phyloP scores from a whole-genome alignment of 1,140 invertebrate species.

The Zaprionus africanus region DNA sequence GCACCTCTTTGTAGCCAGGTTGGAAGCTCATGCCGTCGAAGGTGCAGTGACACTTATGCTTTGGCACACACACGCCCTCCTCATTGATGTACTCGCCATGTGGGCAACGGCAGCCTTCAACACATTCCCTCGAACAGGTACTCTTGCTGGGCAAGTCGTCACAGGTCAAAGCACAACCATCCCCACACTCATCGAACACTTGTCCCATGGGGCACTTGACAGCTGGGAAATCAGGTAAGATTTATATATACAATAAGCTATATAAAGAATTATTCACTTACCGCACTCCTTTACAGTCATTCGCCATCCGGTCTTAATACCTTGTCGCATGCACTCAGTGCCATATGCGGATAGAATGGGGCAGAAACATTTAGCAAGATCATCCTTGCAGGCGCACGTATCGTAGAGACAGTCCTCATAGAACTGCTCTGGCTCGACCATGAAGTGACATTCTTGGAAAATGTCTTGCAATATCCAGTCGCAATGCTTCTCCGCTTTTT shows the following conservation, averaged over 20 bases:
- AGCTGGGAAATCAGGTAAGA: conserved; percentile 68
- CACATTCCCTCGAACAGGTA: conserved; percentile 86
- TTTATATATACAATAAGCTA: background rate
- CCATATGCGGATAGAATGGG: conserved; percentile 92
- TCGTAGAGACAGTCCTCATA: conserved; percentile 94
- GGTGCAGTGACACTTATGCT: conserved; percentile 90
- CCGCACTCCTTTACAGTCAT: conserved; percentile 90
- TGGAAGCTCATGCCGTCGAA: conserved; percentile 90
- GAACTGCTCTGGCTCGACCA: conserved; percentile 91
- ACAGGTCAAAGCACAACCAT: conserved; percentile 90
- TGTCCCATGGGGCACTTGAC: conserved; percentile 91
- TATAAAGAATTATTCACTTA: conserved; percentile 52
- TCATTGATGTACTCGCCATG: conserved; percentile 89
- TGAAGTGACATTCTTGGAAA: conserved; percentile 92
- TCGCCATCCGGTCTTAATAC: conserved; percentile 91
- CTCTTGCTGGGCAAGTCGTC: conserved; percentile 85
- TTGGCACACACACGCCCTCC: conserved; percentile 90
- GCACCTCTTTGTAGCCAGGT: conserved; percentile 90
- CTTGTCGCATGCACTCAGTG: conserved; percentile 90
- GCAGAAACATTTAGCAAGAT: conserved; percentile 90
- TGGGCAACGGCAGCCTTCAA: conserved; percentile 95
- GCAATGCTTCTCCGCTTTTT: conserved; percentile 89
- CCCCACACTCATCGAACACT: conserved; percentile 91
- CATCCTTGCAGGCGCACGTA: conserved; percentile 91
- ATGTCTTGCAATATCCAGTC: conserved; percentile 88